Evolutionary conservation across 2,113 vertebrate species (phyloP).

Genomic region (Paradisaea rubra): DNA sequence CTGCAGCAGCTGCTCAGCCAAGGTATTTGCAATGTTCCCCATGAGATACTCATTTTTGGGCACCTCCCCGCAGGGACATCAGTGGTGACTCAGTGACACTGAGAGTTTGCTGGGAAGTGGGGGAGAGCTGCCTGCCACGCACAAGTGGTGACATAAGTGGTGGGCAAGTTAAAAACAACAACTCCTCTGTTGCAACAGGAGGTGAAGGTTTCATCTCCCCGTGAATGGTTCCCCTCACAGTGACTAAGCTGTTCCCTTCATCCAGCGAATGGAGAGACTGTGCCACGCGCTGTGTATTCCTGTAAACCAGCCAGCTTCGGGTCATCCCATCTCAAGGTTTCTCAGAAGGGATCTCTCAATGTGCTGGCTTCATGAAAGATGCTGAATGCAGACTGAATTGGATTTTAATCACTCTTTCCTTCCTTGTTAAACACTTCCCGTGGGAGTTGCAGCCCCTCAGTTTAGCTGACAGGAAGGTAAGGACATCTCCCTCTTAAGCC

Average conservation of each 20-base stretch:
- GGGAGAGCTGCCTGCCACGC: background rate
- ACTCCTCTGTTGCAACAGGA: conserved; percentile 45
- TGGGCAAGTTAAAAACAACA: background rate
- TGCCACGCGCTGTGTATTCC: background rate
- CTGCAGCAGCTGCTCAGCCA: background rate
- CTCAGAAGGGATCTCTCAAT: background rate
- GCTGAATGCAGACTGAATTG: background rate
- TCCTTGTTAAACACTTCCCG: background rate
- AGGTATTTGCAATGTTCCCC: background rate
- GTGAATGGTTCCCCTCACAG: background rate
- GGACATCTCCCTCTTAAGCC: background rate
- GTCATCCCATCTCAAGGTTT: background rate
- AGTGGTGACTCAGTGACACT: background rate
- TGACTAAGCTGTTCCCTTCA: conserved; percentile 52
- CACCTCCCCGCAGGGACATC: background rate
- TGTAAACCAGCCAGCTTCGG: background rate
- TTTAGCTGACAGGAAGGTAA: background rate
- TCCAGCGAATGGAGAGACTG: background rate
- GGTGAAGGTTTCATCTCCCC: conserved; percentile 11
- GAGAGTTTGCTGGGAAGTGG: conserved; percentile 15
- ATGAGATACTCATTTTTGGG: background rate
- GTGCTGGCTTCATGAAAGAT: background rate
- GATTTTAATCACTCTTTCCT: background rate
- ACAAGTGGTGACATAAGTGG: conserved; percentile 12
- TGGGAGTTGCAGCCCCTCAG: background rate